These are phyloP conservation scores for Hemithea aestivaria DNA, from an alignment of 2,888 invertebrate genomes.

Conservation along the genomic window DNA sequence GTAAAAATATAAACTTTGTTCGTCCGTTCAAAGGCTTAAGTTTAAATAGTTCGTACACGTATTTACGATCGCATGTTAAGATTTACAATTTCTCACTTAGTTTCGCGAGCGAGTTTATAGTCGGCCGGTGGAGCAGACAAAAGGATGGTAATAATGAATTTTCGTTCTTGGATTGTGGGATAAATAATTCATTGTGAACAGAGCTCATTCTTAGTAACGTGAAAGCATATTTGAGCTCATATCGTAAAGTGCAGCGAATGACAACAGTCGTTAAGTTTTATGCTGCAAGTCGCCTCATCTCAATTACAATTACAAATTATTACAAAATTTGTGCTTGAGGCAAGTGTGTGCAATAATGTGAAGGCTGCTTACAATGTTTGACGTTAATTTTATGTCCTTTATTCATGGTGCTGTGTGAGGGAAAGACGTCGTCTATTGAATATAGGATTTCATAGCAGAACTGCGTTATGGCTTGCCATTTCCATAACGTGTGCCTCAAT, in stretches of 20 bases:
- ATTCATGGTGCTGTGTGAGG: conserved; percentile 24
- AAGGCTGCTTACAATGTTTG: conserved; percentile 50
- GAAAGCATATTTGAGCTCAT: conserved; percentile 66
- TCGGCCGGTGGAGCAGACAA: conserved; percentile 45
- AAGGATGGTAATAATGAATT: conserved; percentile 56
- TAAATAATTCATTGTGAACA: conserved; percentile 71
- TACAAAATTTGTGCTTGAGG: conserved; percentile 59
- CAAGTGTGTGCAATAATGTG: conserved; percentile 49
- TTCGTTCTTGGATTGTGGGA: conserved; percentile 58
- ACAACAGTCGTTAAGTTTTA: conserved; percentile 73
- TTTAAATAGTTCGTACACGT: conserved; percentile 36
- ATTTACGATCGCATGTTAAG: conserved; percentile 30
- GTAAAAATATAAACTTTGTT: conserved; percentile 36
- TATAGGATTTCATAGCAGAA: conserved; percentile 19
- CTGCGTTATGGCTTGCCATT: conserved; percentile 10
- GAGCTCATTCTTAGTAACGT: conserved; percentile 58
- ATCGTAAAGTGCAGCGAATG: conserved; percentile 70
- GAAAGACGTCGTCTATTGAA: conserved; percentile 16
- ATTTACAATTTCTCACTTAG: conserved; percentile 57
- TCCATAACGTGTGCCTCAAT: conserved; percentile 5
- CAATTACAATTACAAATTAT: conserved; percentile 78
- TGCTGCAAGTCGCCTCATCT: conserved; percentile 55
- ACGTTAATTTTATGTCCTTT: conserved; percentile 27
- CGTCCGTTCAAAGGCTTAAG: conserved; percentile 29
- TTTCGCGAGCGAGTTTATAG: conserved; percentile 46